Conservation (phyloP, 2,888 invertebrate species). For the Chaetoderma sp. region DNA sequence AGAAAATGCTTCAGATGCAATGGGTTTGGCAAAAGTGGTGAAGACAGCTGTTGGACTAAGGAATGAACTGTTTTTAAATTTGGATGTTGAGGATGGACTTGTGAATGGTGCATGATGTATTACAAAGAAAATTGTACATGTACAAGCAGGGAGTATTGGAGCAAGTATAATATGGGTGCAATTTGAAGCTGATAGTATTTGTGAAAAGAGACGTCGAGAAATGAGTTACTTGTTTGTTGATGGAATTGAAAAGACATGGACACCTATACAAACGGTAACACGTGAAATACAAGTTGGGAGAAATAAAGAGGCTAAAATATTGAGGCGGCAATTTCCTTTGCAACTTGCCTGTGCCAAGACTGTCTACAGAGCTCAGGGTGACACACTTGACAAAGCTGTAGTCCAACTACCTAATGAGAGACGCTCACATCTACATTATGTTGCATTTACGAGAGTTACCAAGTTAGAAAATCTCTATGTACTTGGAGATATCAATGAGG, state of each 20-base stretch:
- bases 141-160: not conserved
- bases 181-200: not conserved
- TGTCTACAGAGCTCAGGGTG: slow-evolving; percentile 31
- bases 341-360: slow-evolving; percentile 24
- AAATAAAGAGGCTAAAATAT: slow-evolving; percentile 20
- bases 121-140: not conserved
- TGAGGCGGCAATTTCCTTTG: slow-evolving; percentile 28
- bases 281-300: too few species aligned
- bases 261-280: too few species aligned
- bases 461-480: slow-evolving; percentile 17
- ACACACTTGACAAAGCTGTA: slow-evolving; percentile 17
- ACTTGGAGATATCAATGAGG: slow-evolving; percentile 15
- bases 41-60: not conserved
- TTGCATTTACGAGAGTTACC: slow-evolving; percentile 1
- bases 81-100: slow-evolving; percentile 4
- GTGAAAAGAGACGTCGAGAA: not conserved
- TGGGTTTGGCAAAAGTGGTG: not conserved
- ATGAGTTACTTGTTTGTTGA: not conserved
- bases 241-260: not conserved
- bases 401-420: slow-evolving; percentile 14
- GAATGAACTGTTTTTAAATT: not conserved
- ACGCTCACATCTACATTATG: slow-evolving; percentile 31
- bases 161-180: too few species aligned
- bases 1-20: not conserved
- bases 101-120: slow-evolving; percentile 2